A percentile compares a stretch with the other conserved stretches of the same genome.
Evolutionary conservation across 2,113 vertebrate genomes (phyloP).

Genomic region (Nyctibius bracteatus): DNA sequence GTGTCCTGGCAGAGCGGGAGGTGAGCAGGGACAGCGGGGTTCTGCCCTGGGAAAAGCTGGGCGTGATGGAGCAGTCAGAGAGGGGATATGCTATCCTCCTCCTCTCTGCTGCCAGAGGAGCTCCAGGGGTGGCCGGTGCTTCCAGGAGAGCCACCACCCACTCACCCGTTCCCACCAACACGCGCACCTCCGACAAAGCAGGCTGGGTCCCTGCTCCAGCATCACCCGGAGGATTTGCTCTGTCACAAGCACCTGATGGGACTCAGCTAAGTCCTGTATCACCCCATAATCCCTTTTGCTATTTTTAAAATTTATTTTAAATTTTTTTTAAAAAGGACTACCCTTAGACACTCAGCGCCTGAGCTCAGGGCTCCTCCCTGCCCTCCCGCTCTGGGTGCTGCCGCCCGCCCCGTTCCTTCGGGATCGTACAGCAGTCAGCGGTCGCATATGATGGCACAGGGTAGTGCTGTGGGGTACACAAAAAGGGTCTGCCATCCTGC

Average conservation of each 20-base stretch:
- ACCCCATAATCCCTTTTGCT: neutral
- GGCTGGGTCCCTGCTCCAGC: neutral
- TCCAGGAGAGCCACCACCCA: neutral
- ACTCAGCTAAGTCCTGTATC: neutral
- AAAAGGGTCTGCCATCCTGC: neutral
- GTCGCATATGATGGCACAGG: neutral
- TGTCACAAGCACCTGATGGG: neutral
- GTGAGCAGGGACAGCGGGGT: neutral
- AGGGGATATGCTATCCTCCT: neutral
- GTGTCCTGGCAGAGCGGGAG: neutral
- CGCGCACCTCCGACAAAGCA: neutral
- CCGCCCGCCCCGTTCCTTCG: accelerated
- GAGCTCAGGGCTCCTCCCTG: neutral
- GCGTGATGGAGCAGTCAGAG: accelerated
- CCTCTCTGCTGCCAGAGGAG: neutral
- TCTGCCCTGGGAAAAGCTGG: neutral
- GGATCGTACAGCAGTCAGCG: accelerated
- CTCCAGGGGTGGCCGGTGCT: neutral
- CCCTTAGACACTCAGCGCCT: neutral
- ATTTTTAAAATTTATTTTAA: too few relatives aligned
- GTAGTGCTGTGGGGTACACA: neutral
- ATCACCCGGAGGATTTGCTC: neutral
- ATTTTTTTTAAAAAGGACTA: neutral
- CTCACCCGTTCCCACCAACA: neutral
- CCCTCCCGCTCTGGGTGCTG: neutral